A percentile compares a stretch with the other conserved stretches of the same genome.
phyloP scores from a whole-genome alignment of 2,888 invertebrate species.

The Rugalucina vietnamica region DNA sequence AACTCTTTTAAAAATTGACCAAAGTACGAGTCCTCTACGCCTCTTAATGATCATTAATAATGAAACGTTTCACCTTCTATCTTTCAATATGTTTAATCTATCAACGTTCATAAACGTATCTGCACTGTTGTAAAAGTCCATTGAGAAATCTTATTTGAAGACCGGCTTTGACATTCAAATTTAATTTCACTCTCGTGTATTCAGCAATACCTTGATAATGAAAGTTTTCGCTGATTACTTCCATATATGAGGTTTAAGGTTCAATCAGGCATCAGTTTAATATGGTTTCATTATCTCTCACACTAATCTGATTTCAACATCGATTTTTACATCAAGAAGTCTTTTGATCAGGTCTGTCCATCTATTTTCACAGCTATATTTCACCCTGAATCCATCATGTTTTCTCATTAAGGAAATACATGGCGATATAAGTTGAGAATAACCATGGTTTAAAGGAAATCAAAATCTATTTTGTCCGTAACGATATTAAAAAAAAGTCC shows the following conservation, averaged over 20 bases:
- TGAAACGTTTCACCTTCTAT: no score
- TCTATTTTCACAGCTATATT: neutral
- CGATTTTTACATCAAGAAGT: slow-evolving; percentile 1
- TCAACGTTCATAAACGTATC: no score
- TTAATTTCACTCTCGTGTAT: neutral
- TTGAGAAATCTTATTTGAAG: no score
- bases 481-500: neutral
- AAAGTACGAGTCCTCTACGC: no score
- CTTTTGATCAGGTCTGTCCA: neutral
- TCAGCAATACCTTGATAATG: neutral
- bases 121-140: no score
- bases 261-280: neutral
- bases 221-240: slow-evolving; percentile 12
- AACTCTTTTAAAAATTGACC: no score
- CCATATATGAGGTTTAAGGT: neutral
- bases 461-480: neutral
- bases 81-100: no score
- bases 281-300: neutral
- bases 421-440: no score
- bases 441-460: neutral
- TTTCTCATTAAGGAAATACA: no score
- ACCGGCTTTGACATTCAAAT: neutral
- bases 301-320: slow-evolving; percentile 3
- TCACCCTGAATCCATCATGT: neutral
- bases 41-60: no score